Percentiles rank a stretch among this genome's conserved stretches.
phyloP scores from a whole-genome alignment of 2,113 vertebrate species.

The human (Homo sapiens) region GRCh38 chrX:17576501-17577000 shows the following conservation, averaged over 20 bases:
- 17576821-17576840: conserved; percentile 46
- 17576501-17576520: conserved; percentile 70
- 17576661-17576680: conserved; percentile 70
- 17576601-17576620: conserved; percentile 61
- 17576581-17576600: conserved; percentile 58
- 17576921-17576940: conserved; percentile 49
- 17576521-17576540: conserved; percentile 63
- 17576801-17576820: conserved; percentile 61
- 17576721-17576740: conserved; percentile 69
- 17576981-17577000: conserved; percentile 56
- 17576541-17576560: conserved; percentile 76
- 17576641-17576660: conserved; percentile 60
- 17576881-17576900: conserved; percentile 75
- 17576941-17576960: conserved; percentile 43
- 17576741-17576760: conserved; percentile 68
- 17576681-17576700: conserved; percentile 71
- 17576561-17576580: conserved; percentile 61
- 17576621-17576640: conserved; percentile 67
- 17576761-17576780: conserved; percentile 32
- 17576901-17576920: conserved; percentile 73
- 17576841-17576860: conserved; percentile 60
- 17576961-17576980: conserved; percentile 6
- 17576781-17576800: conserved; percentile 58
- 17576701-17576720: conserved; percentile 75
- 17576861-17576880: conserved; percentile 55